Conservation (phyloP, 2,888 invertebrate genomes). For the Agriopis marginaria region DNA sequence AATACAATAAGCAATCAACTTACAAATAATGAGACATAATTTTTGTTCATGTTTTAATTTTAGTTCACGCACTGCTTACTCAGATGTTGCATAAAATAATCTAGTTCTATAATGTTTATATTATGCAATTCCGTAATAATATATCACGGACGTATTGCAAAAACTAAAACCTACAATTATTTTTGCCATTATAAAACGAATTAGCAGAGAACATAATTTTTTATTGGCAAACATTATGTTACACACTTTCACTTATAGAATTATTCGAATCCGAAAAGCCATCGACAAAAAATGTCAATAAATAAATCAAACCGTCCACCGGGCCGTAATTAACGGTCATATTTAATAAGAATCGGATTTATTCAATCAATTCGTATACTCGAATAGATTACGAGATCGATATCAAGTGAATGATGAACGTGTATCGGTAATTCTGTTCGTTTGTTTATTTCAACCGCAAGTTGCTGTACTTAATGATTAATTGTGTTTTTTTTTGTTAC, state of each 20-base stretch:
- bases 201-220: conserved; percentile 22
- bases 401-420: conserved; percentile 64
- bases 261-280: conserved; percentile 41
- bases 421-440: conserved; percentile 35
- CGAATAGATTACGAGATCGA: conserved; percentile 62
- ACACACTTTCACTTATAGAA: conserved; percentile 52
- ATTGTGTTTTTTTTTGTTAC: conserved; percentile 27
- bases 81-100: conserved; percentile 21
- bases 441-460: conserved; percentile 30
- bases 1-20: conserved; percentile 79
- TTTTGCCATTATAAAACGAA: conserved; percentile 30
- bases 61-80: conserved; percentile 24
- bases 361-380: conserved; percentile 67
- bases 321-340: conserved; percentile 66
- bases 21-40: conserved; percentile 47
- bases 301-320: conserved; percentile 61
- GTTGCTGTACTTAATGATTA: conserved; percentile 23
- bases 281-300: conserved; percentile 37
- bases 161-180: conserved; percentile 28
- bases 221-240: conserved; percentile 48
- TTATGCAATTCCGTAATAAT: conserved; percentile 19
- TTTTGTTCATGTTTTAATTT: conserved; percentile 42
- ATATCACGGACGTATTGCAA: conserved; percentile 23
- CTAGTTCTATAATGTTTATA: conserved; percentile 13
- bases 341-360: conserved; percentile 67